Evolutionary conservation across 1,140 invertebrate genomes (phyloP), one percentile per base, ranked within the genome.

Genomic region (Eumaeus atala): DNA sequence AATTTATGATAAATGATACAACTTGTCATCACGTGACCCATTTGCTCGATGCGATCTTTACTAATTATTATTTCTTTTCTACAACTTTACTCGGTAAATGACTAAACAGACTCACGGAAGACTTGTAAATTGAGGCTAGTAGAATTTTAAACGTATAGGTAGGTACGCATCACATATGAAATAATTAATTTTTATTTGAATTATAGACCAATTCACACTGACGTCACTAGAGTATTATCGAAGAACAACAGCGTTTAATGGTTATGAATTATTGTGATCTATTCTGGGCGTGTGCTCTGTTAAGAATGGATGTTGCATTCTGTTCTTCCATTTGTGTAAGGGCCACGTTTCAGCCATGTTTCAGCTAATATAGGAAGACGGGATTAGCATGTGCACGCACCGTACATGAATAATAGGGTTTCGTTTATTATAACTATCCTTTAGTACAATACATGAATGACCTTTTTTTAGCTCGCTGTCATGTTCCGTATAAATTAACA

Each of bases 221-320:
- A 34, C 12, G 34, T 8, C 4, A 62, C 40, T 67, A 58, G 54
- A 59, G 66, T 69, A 77, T 75, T 74, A 70, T 76, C 68, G 65
- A 56, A 52, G 54, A 51, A 55, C 47, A 37, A 28, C 58, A 48
- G 59, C 67, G 65, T 62, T 68, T 69, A 77, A 74, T 75, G 56
- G 70, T 81, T 83, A 81, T 83, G 77, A 83, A 81, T 83, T 83
- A 81, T 83, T 79, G 70, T 83, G 72, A 72, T 83, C 79, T 83
- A 83, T 83, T 77, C 64, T 61, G 36, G 60, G 66, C 36, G 62
- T 28, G 21, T 63, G 69, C 66, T 66, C 72, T 65, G 60, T 74
- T 74, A 80, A 80, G 75, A 77, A 80, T 81, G 74, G 77, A 61
- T 62, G 68, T 56, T 54, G 58, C 51, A 53, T 60, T 60, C 47